These are phyloP conservation scores for Dysmachus trigonus DNA, from an alignment of 2,888 invertebrate genomes.

Conservation along the genomic window DNA sequence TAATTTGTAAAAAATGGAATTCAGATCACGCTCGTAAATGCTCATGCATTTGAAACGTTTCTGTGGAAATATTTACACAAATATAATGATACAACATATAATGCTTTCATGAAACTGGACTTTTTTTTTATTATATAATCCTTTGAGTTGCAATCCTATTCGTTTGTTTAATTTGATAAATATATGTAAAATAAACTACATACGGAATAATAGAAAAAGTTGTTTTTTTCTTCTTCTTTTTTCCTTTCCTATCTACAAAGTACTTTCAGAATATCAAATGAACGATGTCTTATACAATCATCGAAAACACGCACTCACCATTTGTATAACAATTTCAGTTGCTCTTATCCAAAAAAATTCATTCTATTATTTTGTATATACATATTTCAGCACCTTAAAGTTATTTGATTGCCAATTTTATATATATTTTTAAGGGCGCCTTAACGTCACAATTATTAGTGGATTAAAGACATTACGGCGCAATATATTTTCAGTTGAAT, in stretches of 20 bases:
- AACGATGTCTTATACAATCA: background rate
- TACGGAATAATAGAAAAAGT: background rate
- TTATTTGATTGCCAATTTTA: conserved; percentile 39
- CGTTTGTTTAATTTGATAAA: background rate
- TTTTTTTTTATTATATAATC: background rate
- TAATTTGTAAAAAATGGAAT: background rate
- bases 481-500: background rate
- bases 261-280: background rate
- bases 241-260: conserved; percentile 6
- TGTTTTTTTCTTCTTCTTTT: background rate
- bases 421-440: background rate
- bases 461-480: background rate
- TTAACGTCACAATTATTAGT: background rate
- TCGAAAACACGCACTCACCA: conserved; percentile 25
- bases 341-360: background rate
- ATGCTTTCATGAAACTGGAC: background rate
- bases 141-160: background rate
- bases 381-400: conserved; percentile 34
- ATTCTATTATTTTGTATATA: background rate
- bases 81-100: background rate
- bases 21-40: background rate
- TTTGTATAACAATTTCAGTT: conserved; percentile 25
- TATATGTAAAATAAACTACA: background rate
- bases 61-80: background rate
- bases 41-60: background rate